Base-by-base conservation (phyloP, 1,140 invertebrate species). In the Lysiphlebus fabarum region DNA sequence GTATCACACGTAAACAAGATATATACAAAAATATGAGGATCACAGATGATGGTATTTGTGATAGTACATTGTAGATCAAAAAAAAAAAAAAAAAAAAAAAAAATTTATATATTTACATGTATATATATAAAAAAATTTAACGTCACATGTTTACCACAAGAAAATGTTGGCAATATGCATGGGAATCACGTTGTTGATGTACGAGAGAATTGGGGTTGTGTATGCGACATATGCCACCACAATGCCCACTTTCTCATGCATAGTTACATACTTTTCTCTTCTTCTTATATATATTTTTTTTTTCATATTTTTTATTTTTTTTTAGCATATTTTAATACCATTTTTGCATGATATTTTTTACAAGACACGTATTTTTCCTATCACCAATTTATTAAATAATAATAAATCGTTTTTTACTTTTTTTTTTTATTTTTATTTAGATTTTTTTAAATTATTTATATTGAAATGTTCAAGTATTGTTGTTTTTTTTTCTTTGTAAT, bases 101-200 rank as follows among this genome's bases (percentile, higher is more conserved):
- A n/a, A n/a, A n/a, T n/a, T n/a, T n/a, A n/a, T n/a, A n/a, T n/a
- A n/a, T n/a, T n/a, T n/a, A n/a, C n/a, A n/a, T 12, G 14, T 48
- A 37, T 48, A 37, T 38, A 34, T 38, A 26, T 49, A 56, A 14
- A 14, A 44, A 26, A 9, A 43, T 37, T 50, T 33, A 33, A 14
- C 43, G 12, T 53, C 38, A 55, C 26, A 58, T 11, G 26, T 51
- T 55, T 47, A 50, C 53, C 54, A 42, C 33, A 17, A 38, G 37
- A 60, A 60, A 59, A 63, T 62, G 63, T 12, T 53, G 63, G 56
- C 34, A 67, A 68, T 73, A 74, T 75, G 69, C 70, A 76, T 74
- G 71, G 66, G 71, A 72, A 77, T 75, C 72, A 76, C 70, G 71
- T 72, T 73, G 69, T 73, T 71, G 72, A 76, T 70, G 65, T 70